Percentiles rank a stretch among this genome's conserved stretches.
These are phyloP conservation scores for Oryzias melastigma DNA, from an alignment of 2,113 vertebrate genomes.

Conservation along the genomic window DNA sequence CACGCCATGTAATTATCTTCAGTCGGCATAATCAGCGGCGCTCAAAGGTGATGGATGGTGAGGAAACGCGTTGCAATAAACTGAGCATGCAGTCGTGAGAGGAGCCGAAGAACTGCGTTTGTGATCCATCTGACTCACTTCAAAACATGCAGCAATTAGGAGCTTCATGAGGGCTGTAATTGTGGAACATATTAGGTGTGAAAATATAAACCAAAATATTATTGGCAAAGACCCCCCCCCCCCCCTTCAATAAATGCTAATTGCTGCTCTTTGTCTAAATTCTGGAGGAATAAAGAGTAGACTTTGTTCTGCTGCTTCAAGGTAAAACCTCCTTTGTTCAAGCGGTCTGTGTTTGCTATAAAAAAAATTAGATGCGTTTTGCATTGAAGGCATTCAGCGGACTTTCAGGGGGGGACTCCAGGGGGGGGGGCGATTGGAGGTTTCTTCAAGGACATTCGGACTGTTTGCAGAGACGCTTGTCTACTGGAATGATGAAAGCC, in stretches of 20 bases:
- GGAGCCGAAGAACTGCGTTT: conserved; percentile 31
- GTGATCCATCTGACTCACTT: conserved; percentile 40
- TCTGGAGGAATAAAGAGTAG: conserved; percentile 15
- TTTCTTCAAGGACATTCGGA: conserved; percentile 48
- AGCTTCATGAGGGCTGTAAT: conserved; percentile 18
- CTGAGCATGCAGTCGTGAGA: conserved; percentile 30
- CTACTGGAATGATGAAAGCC: conserved; percentile 22
- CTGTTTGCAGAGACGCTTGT: conserved; percentile 27
- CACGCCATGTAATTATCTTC: conserved; percentile 59
- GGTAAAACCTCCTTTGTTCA: conserved; percentile 27
- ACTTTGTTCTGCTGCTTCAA: not conserved
- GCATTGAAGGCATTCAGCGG: conserved; percentile 45
- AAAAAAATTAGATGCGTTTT: conserved; percentile 27
- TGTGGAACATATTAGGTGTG: conserved; percentile 29
- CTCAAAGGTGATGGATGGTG: conserved; percentile 68
- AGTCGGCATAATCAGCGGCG: conserved; percentile 60
- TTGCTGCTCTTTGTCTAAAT: conserved; percentile 16
- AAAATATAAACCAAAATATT: not conserved
- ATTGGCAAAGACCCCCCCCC: conserved; percentile 17
- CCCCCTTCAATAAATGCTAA: conserved; percentile 9
- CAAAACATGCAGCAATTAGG: conserved; percentile 47
- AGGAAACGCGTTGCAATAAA: conserved; percentile 56
- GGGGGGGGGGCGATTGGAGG: conserved; percentile 27
- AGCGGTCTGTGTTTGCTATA: conserved; percentile 31
- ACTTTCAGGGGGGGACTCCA: conserved; percentile 14